Evolutionary conservation across 2,797 vertebrate genomes (phyloP).

Genomic region (Sarcophilus harrisii): DNA sequence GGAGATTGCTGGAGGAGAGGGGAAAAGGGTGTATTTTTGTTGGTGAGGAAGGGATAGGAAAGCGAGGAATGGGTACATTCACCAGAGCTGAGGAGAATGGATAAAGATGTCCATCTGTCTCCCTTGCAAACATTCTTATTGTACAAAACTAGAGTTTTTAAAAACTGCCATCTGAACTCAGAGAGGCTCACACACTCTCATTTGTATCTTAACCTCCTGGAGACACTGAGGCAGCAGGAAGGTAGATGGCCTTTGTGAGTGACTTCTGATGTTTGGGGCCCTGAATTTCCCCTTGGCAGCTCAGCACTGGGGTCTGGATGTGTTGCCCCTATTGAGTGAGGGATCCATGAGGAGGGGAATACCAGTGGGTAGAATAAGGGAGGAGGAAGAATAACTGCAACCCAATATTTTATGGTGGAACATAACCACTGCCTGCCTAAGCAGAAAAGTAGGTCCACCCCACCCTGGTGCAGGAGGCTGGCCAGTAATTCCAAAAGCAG

Average conservation of each 20-base stretch:
- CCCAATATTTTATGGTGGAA: background rate
- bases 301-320: background rate
- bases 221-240: background rate
- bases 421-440: background rate
- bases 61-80: background rate
- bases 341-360: background rate
- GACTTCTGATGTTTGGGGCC: slow-evolving; percentile 31
- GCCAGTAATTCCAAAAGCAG: background rate
- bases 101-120: background rate
- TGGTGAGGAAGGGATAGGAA: background rate
- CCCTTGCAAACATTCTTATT: slow-evolving; percentile 7
- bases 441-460: background rate
- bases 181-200: background rate
- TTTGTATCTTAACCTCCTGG: slow-evolving; percentile 7
- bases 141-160: background rate
- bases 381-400: background rate
- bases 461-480: background rate
- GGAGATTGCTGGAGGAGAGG: background rate
- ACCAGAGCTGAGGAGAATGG: background rate
- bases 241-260: background rate
- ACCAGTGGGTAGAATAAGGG: background rate
- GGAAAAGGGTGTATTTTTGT: background rate
- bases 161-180: background rate
- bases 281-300: slow-evolving; percentile 8
- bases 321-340: background rate